These are phyloP conservation scores for Euclidia mi DNA, from an alignment of 2,888 invertebrate genomes.

Conservation along the genomic window DNA sequence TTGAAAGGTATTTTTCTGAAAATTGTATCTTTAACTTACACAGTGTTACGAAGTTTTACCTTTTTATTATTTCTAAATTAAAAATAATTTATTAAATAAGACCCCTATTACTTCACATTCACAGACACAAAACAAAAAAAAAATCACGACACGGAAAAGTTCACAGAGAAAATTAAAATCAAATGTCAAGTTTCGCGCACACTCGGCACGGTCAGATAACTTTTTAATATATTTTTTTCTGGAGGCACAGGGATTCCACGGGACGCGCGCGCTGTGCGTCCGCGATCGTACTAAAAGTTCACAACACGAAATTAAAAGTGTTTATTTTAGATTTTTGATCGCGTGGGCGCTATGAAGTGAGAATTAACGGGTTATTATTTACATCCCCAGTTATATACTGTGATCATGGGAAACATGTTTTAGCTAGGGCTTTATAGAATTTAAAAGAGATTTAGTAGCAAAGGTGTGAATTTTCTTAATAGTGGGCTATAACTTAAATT, in stretches of 20 bases:
- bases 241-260: constrained; percentile 32
- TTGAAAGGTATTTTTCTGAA: too few relatives aligned
- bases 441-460: constrained; percentile 2
- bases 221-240: constrained; percentile 17
- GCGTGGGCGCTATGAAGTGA: constrained; percentile 67
- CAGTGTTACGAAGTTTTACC: too few relatives aligned
- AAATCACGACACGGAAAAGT: too few relatives aligned
- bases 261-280: constrained; percentile 48
- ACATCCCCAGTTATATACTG: constrained; percentile 32
- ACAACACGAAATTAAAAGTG: constrained; percentile 66
- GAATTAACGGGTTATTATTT: constrained; percentile 54
- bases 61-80: too few relatives aligned
- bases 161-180: too few relatives aligned
- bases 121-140: too few relatives aligned
- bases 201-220: not conserved
- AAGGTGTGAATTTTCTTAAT: not conserved
- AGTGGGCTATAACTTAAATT: too few relatives aligned
- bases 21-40: too few relatives aligned
- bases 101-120: too few relatives aligned
- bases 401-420: constrained; percentile 16
- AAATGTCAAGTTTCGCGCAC: constrained; percentile 46
- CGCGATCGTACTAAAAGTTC: constrained; percentile 57
- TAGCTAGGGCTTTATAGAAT: constrained; percentile 11
- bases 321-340: constrained; percentile 68
- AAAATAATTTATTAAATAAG: too few relatives aligned